Percentiles rank a stretch among this genome's conserved stretches.
phyloP scores from a whole-genome alignment of 1,140 invertebrate genomes.

The Brachionus plicatilis region DNA sequence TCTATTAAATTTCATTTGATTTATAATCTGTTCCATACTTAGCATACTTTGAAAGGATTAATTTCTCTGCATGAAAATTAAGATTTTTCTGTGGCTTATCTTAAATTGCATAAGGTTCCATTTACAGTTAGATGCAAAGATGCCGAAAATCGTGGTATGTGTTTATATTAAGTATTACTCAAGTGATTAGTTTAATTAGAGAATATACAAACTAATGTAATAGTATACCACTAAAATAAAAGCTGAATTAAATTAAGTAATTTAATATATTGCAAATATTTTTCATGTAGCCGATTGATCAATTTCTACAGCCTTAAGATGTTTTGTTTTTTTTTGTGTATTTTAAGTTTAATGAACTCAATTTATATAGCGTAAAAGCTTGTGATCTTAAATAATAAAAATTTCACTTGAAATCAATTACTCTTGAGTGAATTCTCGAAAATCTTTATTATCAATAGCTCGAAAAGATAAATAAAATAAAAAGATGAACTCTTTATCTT shows the following conservation, averaged over 20 bases:
- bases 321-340: background rate
- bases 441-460: background rate
- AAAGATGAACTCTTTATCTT: too few relatives aligned
- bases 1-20: background rate
- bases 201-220: slow-evolving; percentile 12
- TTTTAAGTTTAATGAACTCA: background rate
- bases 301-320: background rate
- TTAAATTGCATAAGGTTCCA: slow-evolving; percentile 36
- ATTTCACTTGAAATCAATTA: background rate
- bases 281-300: background rate
- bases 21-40: slow-evolving; percentile 16
- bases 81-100: slow-evolving; percentile 5
- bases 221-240: slow-evolving; percentile 12
- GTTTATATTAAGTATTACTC: slow-evolving; percentile 27
- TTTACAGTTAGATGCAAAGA: background rate
- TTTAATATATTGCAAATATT: slow-evolving; percentile 21
- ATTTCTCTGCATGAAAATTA: background rate
- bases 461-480: background rate
- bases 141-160: background rate
- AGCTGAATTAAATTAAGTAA: background rate
- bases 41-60: slow-evolving; percentile 15
- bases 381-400: background rate
- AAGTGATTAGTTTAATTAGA: slow-evolving; percentile 21
- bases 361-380: background rate
- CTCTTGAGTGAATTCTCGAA: background rate